These are phyloP conservation scores for Gallinago jamesoni DNA, from an alignment of 2,113 vertebrate genomes.

Conservation along the genomic window DNA sequence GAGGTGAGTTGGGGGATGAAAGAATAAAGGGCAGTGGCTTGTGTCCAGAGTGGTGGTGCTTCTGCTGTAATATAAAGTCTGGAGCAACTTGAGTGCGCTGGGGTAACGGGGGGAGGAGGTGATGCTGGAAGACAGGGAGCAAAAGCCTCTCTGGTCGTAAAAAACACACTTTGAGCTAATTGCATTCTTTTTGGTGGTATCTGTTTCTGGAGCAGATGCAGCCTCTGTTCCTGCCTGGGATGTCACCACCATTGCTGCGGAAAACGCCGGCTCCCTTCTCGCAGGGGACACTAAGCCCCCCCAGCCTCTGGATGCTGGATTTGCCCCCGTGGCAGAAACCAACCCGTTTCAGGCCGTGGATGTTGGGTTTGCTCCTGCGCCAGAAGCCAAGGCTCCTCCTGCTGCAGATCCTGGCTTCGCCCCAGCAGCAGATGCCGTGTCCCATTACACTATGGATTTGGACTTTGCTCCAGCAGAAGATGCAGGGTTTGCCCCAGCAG, in stretches of 20 bases:
- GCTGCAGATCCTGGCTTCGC: background rate
- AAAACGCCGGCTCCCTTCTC: background rate
- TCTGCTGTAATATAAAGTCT: background rate
- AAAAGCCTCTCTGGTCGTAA: too few species aligned
- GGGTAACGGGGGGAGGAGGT: fast-evolving
- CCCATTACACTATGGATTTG: fast-evolving
- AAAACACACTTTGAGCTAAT: fast-evolving
- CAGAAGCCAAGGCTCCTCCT: background rate
- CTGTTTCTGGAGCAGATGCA: background rate
- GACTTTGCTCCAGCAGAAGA: background rate
- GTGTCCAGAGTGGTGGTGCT: background rate
- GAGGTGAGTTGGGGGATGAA: background rate
- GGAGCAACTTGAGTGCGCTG: background rate
- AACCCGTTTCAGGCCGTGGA: background rate
- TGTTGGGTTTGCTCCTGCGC: background rate
- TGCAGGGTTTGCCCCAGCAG: background rate
- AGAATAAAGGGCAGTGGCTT: background rate
- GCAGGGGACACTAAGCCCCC: background rate
- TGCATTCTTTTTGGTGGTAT: fast-evolving
- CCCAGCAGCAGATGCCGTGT: background rate
- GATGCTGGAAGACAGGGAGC: background rate
- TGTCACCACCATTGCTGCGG: background rate
- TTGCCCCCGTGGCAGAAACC: background rate
- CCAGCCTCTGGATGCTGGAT: background rate
- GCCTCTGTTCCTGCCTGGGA: background rate